Evolutionary conservation across 2,888 invertebrate species (phyloP), one percentile per base, ranked within the genome.

Genomic region (Mythimna albipuncta): DNA sequence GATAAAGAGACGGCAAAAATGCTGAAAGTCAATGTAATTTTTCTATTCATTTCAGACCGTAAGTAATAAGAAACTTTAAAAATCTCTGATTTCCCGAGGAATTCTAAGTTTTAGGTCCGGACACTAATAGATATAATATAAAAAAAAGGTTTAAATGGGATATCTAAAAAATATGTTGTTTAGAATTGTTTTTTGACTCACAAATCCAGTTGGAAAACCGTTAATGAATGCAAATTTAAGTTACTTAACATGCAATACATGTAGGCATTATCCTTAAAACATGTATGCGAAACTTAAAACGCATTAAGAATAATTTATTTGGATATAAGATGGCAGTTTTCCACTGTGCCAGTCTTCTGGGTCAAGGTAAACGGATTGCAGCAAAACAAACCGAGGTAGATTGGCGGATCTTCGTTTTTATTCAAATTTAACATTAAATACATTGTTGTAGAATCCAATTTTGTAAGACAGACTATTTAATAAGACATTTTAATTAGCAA

Each of bases 331-430:
- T 75, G 72, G 72, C 74, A 74, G 61, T 63, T 64, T 59, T 57
- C 68, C 71, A 69, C 59, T 50, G 41, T 21, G 57, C 21, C 44
- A 38, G 47, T 61, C 26, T n/a, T 61, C 47, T 65, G 72, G 82
- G 85, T 81, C 85, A 83, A 82, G 85, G 85, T 38, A 50, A 57
- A 50, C 59, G 7, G 57, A 75, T 76, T 79, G 82, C 74, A 50
- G 61, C 66, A 59, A 74, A 77, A 69, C 75, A 52, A 67, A 65
- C 64, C 54, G 82, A 82, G 80, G 82, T 73, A 52, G 32, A 79
- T 47, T 65, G 38, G 54, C 38, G 38, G 64, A 59, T 79, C 76
- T 62, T 54, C 47, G 35, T 16, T 52, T 65, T 65, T 64, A 76
- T 54, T 70, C 50, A 52, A 69, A 63, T 75, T 64, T 72, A 63